Conservation (phyloP, 2,888 invertebrate species). For the Coenonympha arcania region DNA sequence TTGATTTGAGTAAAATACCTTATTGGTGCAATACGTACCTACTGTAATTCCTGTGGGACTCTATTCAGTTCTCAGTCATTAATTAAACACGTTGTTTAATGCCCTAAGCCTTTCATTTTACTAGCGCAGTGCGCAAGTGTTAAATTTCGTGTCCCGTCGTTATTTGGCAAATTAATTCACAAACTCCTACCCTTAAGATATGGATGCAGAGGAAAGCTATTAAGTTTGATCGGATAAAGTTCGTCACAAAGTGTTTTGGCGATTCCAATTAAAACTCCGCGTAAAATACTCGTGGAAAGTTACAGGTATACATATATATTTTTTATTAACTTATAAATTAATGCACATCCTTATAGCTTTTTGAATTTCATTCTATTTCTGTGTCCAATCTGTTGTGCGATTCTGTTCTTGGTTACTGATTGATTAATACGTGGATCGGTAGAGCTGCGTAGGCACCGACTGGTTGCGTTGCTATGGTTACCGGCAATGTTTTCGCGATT, state of each 20-base stretch:
- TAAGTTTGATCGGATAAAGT: not conserved
- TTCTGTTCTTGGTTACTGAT: too few species aligned
- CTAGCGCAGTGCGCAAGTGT: slow-evolving; percentile 3
- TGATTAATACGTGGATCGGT: too few species aligned
- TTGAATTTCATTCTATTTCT: too few species aligned
- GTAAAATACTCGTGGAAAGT: not conserved
- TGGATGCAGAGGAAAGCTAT: not conserved
- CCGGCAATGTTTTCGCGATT: too few species aligned
- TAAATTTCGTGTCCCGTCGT: slow-evolving; percentile 6
- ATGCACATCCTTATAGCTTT: too few species aligned
- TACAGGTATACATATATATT: not conserved
- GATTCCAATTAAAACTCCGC: not conserved
- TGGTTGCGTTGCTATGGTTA: too few species aligned
- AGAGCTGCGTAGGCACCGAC: too few species aligned
- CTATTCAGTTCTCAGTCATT: not conserved
- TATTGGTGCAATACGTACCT: not conserved
- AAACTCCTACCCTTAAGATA: slow-evolving; percentile 1
- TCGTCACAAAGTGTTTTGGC: slow-evolving; percentile 4
- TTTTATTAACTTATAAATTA: too few species aligned
- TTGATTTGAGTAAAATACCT: not conserved
- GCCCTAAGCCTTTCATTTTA: slow-evolving; percentile 5
- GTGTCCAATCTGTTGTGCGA: too few species aligned
- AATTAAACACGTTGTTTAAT: not conserved
- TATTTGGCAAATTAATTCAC: slow-evolving; percentile 10
- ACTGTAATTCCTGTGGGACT: not conserved